A percentile compares a stretch with the other conserved stretches of the same genome.
Conservation (phyloP, 2,888 invertebrate species). For the Morinoia aosen region DNA sequence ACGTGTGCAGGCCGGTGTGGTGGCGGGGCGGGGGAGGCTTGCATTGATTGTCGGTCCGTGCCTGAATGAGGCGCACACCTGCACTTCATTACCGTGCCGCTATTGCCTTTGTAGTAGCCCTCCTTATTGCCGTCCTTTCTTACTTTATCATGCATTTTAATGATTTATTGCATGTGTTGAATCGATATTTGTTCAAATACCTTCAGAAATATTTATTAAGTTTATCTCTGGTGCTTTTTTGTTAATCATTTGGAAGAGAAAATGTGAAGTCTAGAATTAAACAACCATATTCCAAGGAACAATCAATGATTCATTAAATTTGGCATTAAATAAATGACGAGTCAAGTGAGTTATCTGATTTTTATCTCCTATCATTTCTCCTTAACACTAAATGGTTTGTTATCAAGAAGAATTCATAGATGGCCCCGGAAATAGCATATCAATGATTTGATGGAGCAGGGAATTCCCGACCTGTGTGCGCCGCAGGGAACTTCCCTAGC, state of each 20-base stretch:
- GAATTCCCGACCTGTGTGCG: background rate
- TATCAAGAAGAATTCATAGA: background rate
- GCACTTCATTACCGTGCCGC: background rate
- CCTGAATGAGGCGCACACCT: background rate
- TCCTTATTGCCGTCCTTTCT: background rate
- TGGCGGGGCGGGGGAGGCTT: background rate
- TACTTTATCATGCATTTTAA: too few species aligned
- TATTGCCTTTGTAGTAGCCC: background rate
- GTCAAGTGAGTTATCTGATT: background rate
- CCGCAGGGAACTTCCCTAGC: background rate
- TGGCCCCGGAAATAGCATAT: background rate
- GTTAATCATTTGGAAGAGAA: background rate
- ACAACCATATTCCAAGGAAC: background rate
- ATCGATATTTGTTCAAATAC: background rate
- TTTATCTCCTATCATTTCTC: background rate
- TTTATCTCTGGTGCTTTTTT: too few species aligned
- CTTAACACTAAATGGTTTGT: background rate
- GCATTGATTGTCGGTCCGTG: background rate
- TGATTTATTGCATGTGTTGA: background rate
- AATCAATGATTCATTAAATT: background rate
- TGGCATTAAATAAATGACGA: background rate
- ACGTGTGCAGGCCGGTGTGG: background rate
- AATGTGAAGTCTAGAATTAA: background rate
- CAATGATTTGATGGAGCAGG: background rate
- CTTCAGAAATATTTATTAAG: background rate